phyloP scores from a whole-genome alignment of 2,888 invertebrate genomes.

The Folsomia manolachei region DNA sequence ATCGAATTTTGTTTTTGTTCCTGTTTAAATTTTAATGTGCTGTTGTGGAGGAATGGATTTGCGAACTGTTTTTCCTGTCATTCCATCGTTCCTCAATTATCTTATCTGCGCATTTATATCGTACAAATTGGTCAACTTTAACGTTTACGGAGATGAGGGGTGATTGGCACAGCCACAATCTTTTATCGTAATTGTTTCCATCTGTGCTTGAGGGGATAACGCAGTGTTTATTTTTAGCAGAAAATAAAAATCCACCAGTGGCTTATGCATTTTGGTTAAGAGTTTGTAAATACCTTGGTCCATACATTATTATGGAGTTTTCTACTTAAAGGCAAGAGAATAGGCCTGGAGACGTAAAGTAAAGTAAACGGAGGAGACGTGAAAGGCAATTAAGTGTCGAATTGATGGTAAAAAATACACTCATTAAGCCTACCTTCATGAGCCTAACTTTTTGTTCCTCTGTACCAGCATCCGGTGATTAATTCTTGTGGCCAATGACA shows the following conservation, averaged over 20 bases:
- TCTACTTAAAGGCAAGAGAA: background rate
- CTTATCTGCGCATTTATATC: too few species aligned
- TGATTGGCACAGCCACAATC: too few species aligned
- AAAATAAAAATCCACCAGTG: background rate
- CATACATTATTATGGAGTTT: too few species aligned
- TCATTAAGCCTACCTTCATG: conserved; percentile 50
- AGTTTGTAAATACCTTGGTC: too few species aligned
- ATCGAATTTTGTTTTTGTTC: too few species aligned
- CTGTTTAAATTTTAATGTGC: background rate
- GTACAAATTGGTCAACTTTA: too few species aligned
- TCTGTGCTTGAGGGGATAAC: too few species aligned
- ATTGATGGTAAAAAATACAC: conserved; percentile 51
- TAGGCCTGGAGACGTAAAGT: conserved; percentile 25
- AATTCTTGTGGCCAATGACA: conserved; percentile 52
- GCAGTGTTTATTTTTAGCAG: conserved; percentile 4
- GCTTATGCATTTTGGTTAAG: background rate
- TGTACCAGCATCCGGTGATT: conserved; percentile 50
- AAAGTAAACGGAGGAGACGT: conserved; percentile 23
- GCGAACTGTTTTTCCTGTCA: background rate
- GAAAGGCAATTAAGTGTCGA: conserved; percentile 50
- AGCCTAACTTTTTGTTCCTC: conserved; percentile 50
- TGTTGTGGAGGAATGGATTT: background rate
- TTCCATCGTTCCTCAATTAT: background rate
- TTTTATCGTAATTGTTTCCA: conserved; percentile 2
- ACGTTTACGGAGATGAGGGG: too few species aligned